Evolutionary conservation across 2,797 vertebrate species (phyloP).

Genomic region (Tapirus indicus): DNA sequence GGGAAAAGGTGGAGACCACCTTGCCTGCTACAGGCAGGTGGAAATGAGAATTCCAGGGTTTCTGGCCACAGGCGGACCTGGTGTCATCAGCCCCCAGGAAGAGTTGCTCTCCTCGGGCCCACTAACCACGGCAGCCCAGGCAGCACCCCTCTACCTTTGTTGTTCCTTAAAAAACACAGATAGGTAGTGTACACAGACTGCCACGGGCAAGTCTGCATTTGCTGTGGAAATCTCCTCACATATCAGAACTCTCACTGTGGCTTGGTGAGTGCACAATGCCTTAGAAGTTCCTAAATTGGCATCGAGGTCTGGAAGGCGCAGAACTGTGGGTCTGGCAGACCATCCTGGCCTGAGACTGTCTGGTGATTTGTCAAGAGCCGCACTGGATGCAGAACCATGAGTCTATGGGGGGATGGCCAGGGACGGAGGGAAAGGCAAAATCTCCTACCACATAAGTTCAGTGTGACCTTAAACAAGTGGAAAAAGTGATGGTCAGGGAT

Average conservation of each 20-base stretch:
- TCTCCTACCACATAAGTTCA: not conserved
- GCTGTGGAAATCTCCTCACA: not conserved
- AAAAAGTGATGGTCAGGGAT: not conserved
- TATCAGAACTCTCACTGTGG: not conserved
- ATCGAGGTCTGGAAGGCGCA: not conserved
- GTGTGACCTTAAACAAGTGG: not conserved
- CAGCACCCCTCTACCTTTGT: not conserved
- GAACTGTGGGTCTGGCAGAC: not conserved
- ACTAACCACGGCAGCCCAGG: not conserved
- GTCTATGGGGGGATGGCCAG: not conserved
- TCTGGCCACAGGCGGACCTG: not conserved
- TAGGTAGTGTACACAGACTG: not conserved
- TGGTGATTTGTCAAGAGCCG: not conserved
- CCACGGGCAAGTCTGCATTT: fast-evolving
- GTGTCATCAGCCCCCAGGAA: not conserved
- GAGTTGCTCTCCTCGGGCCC: not conserved
- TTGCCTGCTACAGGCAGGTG: not conserved
- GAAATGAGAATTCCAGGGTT: not conserved
- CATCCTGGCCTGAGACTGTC: not conserved
- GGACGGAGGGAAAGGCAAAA: not conserved
- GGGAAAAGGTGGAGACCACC: not conserved
- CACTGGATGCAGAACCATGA: not conserved
- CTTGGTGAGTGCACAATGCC: not conserved
- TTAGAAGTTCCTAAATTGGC: not conserved
- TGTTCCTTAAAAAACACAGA: not conserved